phyloP scores from a whole-genome alignment of 30 jellyfish, hydroid and myxozoan genomes.

The Phacellophora camtschatica region DNA sequence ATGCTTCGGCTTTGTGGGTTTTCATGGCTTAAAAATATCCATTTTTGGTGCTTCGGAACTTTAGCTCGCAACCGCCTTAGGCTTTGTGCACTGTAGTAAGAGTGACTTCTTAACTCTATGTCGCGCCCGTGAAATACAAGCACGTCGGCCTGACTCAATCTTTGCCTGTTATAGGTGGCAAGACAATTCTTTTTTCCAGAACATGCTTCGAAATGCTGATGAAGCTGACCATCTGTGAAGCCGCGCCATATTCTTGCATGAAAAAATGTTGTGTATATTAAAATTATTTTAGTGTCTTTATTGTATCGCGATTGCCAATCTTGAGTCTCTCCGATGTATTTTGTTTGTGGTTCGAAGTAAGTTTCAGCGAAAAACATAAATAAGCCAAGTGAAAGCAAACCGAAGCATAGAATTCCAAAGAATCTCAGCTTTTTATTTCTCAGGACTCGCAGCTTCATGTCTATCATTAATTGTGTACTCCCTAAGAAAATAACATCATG shows the following conservation, averaged over 20 bases:
- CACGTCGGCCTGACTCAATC: constrained; percentile 55
- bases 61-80: constrained; percentile 20
- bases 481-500: no score
- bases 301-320: constrained; percentile 33
- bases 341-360: background rate
- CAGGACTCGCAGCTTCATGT: no score
- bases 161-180: constrained; percentile 68
- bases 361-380: background rate
- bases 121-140: constrained; percentile 87
- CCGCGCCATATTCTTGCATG: constrained; percentile 54
- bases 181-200: constrained; percentile 61
- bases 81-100: constrained; percentile 30
- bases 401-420: no score
- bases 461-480: no score
- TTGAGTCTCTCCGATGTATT: background rate
- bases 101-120: constrained; percentile 1
- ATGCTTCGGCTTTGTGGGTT: constrained; percentile 49
- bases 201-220: constrained; percentile 39
- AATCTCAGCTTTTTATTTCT: no score
- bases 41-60: constrained; percentile 66
- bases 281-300: constrained; percentile 42
- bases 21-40: constrained; percentile 95
- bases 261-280: constrained; percentile 77
- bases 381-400: background rate
- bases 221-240: constrained; percentile 15